Conservation (phyloP, 1,140 invertebrate genomes). For the Dufourea novaeangliae region DNA sequence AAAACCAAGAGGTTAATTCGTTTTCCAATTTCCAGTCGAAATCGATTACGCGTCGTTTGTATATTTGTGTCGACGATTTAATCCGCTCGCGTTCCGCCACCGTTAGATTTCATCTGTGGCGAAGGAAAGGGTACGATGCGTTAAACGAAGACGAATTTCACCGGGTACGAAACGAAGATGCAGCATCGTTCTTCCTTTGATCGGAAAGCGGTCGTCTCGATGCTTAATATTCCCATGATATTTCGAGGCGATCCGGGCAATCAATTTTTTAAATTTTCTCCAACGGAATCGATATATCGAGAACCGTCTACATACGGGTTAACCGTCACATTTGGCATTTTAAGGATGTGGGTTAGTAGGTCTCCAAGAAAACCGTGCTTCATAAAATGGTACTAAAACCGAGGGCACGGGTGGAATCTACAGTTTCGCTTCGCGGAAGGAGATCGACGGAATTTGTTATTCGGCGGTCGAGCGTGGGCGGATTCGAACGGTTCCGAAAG, state of each 20-base stretch:
- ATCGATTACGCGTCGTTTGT: too few species aligned
- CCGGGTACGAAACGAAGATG: too few species aligned
- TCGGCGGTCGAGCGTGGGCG: neutral
- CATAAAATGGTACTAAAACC: constrained; percentile 16
- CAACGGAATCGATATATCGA: neutral
- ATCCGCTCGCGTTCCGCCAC: too few species aligned
- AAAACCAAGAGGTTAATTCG: too few species aligned
- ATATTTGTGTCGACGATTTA: too few species aligned
- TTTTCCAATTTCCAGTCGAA: too few species aligned
- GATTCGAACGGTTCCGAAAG: neutral
- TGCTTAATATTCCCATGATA: constrained; percentile 1
- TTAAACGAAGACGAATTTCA: too few species aligned
- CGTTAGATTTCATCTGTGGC: too few species aligned
- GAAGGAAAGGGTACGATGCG: too few species aligned
- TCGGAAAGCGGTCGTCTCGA: neutral
- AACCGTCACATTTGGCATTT: constrained; percentile 27
- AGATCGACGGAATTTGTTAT: neutral
- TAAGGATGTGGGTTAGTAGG: constrained; percentile 44
- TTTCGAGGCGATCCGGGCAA: neutral
- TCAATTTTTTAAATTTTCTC: constrained; percentile 18
- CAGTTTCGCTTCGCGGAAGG: neutral
- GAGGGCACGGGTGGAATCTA: neutral
- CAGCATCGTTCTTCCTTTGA: too few species aligned
- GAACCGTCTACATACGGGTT: neutral
- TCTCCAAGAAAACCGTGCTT: constrained; percentile 10